phyloP scores from a whole-genome alignment of 2,888 invertebrate species.

The Lysandra bellargus region DNA sequence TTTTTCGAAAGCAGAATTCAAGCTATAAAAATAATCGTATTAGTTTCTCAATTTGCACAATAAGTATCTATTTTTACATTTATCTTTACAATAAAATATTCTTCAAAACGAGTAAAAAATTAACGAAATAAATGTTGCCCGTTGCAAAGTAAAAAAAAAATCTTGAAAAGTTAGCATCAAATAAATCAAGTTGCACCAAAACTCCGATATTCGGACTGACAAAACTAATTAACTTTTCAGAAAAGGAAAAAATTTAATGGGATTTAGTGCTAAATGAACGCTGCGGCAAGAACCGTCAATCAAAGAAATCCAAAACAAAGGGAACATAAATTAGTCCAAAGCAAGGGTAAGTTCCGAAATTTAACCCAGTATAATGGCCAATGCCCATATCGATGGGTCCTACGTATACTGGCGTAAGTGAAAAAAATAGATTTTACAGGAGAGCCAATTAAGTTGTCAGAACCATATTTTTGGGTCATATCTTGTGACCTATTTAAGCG shows the following conservation, averaged over 20 bases:
- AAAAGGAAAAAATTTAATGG: conserved; percentile 25
- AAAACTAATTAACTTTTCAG: conserved; percentile 29
- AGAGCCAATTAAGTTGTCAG: too few relatives aligned
- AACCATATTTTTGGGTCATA: too few relatives aligned
- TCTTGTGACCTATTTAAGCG: too few relatives aligned
- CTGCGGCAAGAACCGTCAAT: conserved; percentile 33
- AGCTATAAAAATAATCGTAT: too few relatives aligned
- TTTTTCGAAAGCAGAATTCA: too few relatives aligned
- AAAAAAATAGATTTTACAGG: too few relatives aligned
- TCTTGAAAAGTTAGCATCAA: neutral
- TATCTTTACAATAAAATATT: too few relatives aligned
- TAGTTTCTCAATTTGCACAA: too few relatives aligned
- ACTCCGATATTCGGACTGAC: conserved; percentile 18
- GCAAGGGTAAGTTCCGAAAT: neutral
- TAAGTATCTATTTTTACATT: too few relatives aligned
- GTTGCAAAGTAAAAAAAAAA: neutral
- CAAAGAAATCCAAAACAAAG: conserved; percentile 40
- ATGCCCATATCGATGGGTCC: too few relatives aligned
- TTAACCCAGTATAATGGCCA: neutral
- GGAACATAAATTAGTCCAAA: conserved; percentile 41
- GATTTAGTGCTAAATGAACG: conserved; percentile 15
- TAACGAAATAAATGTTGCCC: neutral
- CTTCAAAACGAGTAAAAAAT: neutral
- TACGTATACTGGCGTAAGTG: too few relatives aligned
- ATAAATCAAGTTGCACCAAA: conserved; percentile 14